phyloP scores from a whole-genome alignment of 2,113 vertebrate genomes.

The Galemys pyrenaicus region DNA sequence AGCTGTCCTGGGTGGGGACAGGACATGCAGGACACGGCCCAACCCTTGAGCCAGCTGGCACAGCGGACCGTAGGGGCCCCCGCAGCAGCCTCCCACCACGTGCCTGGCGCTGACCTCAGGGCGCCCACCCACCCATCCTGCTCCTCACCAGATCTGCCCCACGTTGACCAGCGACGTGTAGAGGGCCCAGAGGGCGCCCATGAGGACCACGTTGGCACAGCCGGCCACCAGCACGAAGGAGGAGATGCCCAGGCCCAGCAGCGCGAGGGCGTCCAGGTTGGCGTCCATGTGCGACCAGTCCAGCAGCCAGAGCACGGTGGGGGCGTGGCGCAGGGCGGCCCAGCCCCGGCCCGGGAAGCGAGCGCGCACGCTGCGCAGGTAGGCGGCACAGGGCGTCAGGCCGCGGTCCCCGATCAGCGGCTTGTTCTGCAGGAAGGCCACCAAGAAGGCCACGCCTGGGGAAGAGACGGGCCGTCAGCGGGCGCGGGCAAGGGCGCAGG shows the following conservation, averaged over 20 bases:
- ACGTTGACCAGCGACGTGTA: conserved; percentile 95
- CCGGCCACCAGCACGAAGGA: conserved; percentile 89
- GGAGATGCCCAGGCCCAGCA: conserved; percentile 88
- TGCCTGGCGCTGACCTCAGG: too few species aligned
- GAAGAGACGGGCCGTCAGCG: not conserved
- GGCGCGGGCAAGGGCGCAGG: not conserved
- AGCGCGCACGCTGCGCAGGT: conserved; percentile 89
- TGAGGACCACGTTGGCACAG: conserved; percentile 94
- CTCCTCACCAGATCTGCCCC: conserved; percentile 95
- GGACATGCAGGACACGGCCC: too few species aligned
- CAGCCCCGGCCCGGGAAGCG: conserved; percentile 89
- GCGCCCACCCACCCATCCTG: too few species aligned
- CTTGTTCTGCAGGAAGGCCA: conserved; percentile 95
- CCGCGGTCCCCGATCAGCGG: conserved; percentile 93
- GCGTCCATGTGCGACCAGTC: conserved; percentile 93
- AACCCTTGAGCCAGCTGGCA: too few species aligned
- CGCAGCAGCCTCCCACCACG: too few species aligned
- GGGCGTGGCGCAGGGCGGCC: conserved; percentile 88
- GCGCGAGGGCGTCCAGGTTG: conserved; percentile 89
- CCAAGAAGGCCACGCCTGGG: conserved; percentile 93
- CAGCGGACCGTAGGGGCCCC: too few species aligned
- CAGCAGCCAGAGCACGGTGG: conserved; percentile 93
- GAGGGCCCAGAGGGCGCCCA: conserved; percentile 92
- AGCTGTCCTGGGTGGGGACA: too few species aligned
- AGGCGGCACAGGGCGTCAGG: conserved; percentile 89